Percentiles rank a stretch among this genome's conserved stretches.
Conservation (phyloP, 64 coral and sea anemone species). For the Acropora tenuis region DNA sequence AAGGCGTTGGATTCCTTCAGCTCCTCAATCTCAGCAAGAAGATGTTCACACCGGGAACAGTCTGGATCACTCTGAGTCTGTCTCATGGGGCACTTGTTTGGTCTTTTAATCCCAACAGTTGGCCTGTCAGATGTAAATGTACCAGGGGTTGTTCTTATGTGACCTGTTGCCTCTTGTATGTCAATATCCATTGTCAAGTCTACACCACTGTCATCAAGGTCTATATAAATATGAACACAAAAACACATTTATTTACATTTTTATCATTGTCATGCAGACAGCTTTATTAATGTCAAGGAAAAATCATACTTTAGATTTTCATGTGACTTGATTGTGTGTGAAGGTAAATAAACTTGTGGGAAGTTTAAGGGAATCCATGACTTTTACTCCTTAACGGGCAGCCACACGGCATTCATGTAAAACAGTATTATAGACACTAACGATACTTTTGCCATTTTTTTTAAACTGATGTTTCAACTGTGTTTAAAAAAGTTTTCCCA, state of each 20-base stretch:
- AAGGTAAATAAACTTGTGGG: background rate
- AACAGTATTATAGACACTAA: no score
- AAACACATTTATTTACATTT: conserved; percentile 10
- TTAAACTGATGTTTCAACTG: background rate
- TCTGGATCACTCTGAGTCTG: background rate
- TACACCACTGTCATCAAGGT: background rate
- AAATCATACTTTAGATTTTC: conserved; percentile 11
- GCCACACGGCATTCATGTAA: no score
- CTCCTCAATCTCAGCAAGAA: conserved; percentile 11
- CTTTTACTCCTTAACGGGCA: no score
- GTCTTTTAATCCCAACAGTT: conserved; percentile 14
- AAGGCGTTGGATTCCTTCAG: conserved; percentile 25
- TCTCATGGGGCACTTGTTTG: conserved; percentile 16
- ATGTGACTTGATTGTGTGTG: background rate
- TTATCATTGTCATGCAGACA: no score
- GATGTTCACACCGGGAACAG: conserved; percentile 8
- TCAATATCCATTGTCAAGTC: conserved; percentile 24
- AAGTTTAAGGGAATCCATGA: no score
- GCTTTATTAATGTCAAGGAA: no score
- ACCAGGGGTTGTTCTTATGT: background rate
- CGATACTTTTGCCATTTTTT: background rate
- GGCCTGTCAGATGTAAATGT: background rate
- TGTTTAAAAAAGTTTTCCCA: background rate
- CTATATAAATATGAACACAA: conserved; percentile 14
- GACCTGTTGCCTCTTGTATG: conserved; percentile 3